Percentiles rank a stretch among this genome's conserved stretches.
phyloP scores from a whole-genome alignment of 2,113 vertebrate genomes.

The Apistogramma diplotaenia region DNA sequence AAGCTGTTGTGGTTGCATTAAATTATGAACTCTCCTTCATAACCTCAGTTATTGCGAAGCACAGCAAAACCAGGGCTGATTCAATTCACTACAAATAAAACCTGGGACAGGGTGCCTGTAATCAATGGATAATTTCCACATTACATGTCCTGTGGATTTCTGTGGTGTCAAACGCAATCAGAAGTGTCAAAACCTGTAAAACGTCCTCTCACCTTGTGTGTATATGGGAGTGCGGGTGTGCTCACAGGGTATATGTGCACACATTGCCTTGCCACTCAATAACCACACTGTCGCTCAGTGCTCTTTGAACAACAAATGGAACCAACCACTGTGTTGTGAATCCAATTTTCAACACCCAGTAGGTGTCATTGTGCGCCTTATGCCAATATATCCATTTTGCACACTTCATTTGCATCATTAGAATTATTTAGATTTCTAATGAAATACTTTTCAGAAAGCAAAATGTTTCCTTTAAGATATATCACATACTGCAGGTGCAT shows the following conservation, averaged over 20 bases:
- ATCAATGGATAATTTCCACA: conserved; percentile 72
- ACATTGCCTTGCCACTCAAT: conserved; percentile 49
- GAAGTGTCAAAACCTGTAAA: conserved; percentile 68
- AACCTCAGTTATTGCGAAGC: conserved; percentile 63
- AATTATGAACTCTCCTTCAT: conserved; percentile 60
- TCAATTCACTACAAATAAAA: conserved; percentile 63
- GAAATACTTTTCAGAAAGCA: neutral
- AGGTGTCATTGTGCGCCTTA: conserved; percentile 52
- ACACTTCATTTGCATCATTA: conserved; percentile 43
- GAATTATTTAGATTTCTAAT: conserved; percentile 19
- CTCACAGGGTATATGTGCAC: neutral
- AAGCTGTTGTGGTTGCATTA: conserved; percentile 59
- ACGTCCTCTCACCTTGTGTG: conserved; percentile 38
- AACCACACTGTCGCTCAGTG: conserved; percentile 23
- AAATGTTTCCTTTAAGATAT: neutral
- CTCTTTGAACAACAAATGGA: conserved; percentile 63
- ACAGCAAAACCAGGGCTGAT: conserved; percentile 53
- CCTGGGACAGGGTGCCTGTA: conserved; percentile 33
- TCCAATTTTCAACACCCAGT: conserved; percentile 65
- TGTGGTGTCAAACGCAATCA: conserved; percentile 66
- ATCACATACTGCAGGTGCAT: neutral
- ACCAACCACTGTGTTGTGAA: conserved; percentile 58
- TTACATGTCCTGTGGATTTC: conserved; percentile 61
- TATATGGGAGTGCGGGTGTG: neutral
- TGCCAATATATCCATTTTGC: conserved; percentile 43